Percentiles rank a stretch among this genome's conserved stretches.
Evolutionary conservation across 2,888 invertebrate genomes (phyloP).

Genomic region (Cataglyphis cursor): DNA sequence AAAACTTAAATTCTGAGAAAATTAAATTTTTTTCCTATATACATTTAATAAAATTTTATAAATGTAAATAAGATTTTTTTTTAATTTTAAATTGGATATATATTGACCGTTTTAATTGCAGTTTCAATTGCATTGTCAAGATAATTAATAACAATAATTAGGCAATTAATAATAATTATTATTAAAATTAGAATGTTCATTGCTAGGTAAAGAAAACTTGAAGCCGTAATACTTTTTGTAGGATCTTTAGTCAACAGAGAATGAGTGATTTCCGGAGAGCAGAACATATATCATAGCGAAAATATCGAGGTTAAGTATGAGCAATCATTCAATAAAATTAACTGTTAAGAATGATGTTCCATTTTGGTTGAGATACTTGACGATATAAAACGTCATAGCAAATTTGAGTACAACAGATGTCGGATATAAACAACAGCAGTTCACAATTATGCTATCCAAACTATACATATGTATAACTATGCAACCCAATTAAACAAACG

Average conservation of each 20-base stretch:
- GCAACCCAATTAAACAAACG: conserved; percentile 3
- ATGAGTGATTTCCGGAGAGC: conserved; percentile 24
- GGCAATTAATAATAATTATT: no score
- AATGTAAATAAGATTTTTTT: not conserved
- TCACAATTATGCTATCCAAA: conserved; percentile 22
- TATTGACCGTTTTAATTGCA: not conserved
- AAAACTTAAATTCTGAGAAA: not conserved
- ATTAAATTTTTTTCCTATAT: not conserved
- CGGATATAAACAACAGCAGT: conserved; percentile 2
- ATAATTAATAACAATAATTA: not conserved
- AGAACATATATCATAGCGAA: not conserved
- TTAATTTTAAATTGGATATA: conserved; percentile 22
- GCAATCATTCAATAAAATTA: conserved; percentile 52
- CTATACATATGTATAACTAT: not conserved
- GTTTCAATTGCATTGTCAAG: not conserved
- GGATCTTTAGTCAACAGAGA: not conserved
- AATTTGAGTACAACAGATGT: conserved; percentile 28
- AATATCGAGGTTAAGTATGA: conserved; percentile 42
- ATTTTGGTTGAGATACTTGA: conserved; percentile 23
- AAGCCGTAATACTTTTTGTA: not conserved
- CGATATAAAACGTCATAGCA: conserved; percentile 13
- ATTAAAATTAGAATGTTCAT: not conserved
- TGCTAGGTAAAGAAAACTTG: not conserved
- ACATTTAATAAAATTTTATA: not conserved
- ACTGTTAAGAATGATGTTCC: conserved; percentile 49